These are phyloP conservation scores for Allolobophora icterica DNA, from an alignment of 2,888 invertebrate genomes.

Conservation along the genomic window DNA sequence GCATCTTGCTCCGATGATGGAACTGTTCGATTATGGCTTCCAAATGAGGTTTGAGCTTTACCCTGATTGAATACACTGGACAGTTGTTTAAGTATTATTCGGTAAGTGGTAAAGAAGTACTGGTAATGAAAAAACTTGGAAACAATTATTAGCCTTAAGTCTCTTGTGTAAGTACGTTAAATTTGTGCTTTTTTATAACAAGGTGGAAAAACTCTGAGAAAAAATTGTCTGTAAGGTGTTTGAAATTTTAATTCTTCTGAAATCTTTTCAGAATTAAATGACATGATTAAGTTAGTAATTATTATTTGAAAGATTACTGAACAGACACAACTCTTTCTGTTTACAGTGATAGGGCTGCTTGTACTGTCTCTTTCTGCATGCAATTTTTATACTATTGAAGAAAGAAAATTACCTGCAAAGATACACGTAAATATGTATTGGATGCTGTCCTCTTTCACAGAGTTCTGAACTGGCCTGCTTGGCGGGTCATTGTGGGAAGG, in stretches of 20 bases:
- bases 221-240: not conserved
- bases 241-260: not conserved
- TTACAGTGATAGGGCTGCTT: not conserved
- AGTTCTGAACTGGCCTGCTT: constrained; percentile 58
- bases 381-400: not conserved
- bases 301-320: not conserved
- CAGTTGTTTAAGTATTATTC: not conserved
- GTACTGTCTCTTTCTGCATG: not conserved
- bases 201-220: too few species aligned
- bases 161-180: too few species aligned
- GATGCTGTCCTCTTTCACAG: constrained; percentile 46
- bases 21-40: constrained; percentile 49
- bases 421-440: not conserved
- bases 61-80: not conserved
- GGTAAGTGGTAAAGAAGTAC: not conserved
- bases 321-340: not conserved
- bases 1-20: constrained; percentile 62
- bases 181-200: too few species aligned
- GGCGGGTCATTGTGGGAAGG: constrained; percentile 60
- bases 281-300: not conserved
- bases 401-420: too few species aligned
- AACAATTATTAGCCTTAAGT: too few species aligned
- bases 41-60: constrained; percentile 42
- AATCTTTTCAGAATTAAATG: not conserved
- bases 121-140: too few species aligned